phyloP scores from a whole-genome alignment of 2,888 invertebrate species.

The Catocala fraxini region DNA sequence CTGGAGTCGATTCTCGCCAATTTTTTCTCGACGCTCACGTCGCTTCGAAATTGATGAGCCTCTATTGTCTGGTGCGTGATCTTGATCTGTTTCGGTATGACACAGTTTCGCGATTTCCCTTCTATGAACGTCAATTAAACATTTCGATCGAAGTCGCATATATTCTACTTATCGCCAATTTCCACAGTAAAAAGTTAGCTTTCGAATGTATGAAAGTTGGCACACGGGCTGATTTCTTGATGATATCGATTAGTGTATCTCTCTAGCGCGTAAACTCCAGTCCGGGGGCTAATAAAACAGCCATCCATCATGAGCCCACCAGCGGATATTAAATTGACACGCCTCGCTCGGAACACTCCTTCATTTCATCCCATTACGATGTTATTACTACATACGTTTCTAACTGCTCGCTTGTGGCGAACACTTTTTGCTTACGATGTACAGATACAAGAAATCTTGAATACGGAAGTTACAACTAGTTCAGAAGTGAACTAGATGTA shows the following conservation, averaged over 20 bases:
- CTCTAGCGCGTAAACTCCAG: slow-evolving; percentile 61
- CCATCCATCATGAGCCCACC: slow-evolving; percentile 78
- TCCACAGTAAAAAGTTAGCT: slow-evolving; percentile 13
- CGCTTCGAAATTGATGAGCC: slow-evolving; percentile 72
- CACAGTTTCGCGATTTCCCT: slow-evolving; percentile 52
- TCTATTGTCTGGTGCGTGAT: slow-evolving; percentile 70
- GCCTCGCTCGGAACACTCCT: slow-evolving; percentile 72
- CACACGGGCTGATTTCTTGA: slow-evolving; percentile 53
- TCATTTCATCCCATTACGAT: slow-evolving; percentile 69
- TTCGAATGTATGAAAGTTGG: slow-evolving; percentile 35
- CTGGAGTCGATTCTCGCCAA: slow-evolving; percentile 70
- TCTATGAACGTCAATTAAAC: slow-evolving; percentile 48
- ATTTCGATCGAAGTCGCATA: slow-evolving; percentile 39
- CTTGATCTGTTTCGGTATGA: slow-evolving; percentile 62
- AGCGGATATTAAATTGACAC: slow-evolving; percentile 84
- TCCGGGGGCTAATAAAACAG: slow-evolving; percentile 72
- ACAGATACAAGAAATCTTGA: slow-evolving; percentile 47
- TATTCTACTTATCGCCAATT: slow-evolving; percentile 23
- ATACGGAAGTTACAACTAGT: slow-evolving; percentile 37
- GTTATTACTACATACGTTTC: slow-evolving; percentile 60
- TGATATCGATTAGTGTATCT: slow-evolving; percentile 54
- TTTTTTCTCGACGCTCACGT: slow-evolving; percentile 67
- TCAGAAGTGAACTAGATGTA: slow-evolving; percentile 22
- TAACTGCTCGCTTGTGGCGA: slow-evolving; percentile 38
- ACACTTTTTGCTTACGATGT: slow-evolving; percentile 45